Conservation (phyloP, 2,888 invertebrate genomes). For the Dioctria rufipes region DNA sequence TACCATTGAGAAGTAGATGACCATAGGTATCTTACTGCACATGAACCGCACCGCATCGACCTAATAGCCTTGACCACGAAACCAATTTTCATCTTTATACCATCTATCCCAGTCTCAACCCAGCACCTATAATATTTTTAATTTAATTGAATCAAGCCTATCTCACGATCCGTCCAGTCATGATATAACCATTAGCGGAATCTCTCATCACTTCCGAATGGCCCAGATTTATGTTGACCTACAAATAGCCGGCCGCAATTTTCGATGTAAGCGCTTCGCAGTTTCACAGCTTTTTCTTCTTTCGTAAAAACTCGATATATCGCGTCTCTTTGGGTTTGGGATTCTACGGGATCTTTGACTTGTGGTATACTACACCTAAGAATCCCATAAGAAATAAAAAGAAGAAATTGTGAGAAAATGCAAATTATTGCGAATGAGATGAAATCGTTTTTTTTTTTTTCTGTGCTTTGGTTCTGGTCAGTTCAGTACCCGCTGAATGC, state of each 20-base stretch:
- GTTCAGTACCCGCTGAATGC: not conserved
- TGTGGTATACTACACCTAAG: slow-evolving; percentile 1
- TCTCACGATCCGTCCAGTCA: slow-evolving; percentile 48
- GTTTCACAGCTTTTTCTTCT: slow-evolving; percentile 34
- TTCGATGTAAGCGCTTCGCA: slow-evolving; percentile 22
- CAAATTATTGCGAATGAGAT: slow-evolving; percentile 37
- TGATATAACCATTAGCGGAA: slow-evolving; percentile 47
- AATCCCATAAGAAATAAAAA: slow-evolving; percentile 1
- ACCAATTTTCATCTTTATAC: slow-evolving; percentile 19
- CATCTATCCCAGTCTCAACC: not conserved
- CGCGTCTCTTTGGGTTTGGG: not conserved
- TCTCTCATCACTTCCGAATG: slow-evolving; percentile 51
- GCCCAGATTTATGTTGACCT: slow-evolving; percentile 54
- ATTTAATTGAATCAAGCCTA: slow-evolving; percentile 8
- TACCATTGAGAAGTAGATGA: not conserved
- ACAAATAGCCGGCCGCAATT: slow-evolving; percentile 54
- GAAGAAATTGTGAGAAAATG: slow-evolving; percentile 41
- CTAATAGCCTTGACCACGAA: slow-evolving; percentile 36
- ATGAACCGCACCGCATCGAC: not conserved
- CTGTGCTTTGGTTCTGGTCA: not conserved
- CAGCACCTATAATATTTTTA: not conserved
- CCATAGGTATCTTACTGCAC: not conserved
- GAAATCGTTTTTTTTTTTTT: not conserved
- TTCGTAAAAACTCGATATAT: slow-evolving; percentile 22
- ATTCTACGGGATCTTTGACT: slow-evolving; percentile 31